Percentiles rank a stretch among this genome's conserved stretches.
phyloP scores from a whole-genome alignment of 1,140 invertebrate genomes.

The Bombus sylvicola region DNA sequence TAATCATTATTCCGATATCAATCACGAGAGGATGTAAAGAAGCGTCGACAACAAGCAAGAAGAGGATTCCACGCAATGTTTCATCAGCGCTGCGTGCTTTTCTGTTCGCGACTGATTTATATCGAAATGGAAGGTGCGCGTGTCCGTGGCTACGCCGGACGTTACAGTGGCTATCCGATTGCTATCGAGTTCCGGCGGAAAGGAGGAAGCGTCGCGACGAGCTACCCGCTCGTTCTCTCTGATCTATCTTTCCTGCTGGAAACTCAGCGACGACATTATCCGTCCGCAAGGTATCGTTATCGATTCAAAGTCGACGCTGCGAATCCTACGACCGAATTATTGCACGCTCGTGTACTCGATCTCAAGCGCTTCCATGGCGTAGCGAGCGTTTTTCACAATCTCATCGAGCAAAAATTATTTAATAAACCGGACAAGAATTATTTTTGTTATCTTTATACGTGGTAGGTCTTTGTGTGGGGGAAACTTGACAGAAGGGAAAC shows the following conservation, averaged over 20 bases:
- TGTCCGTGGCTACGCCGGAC: constrained; percentile 33
- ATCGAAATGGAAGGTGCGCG: constrained; percentile 43
- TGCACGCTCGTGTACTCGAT: too few relatives aligned
- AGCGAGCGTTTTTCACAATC: not conserved
- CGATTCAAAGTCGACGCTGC: constrained; percentile 10
- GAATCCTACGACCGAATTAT: not conserved
- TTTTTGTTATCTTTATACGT: not conserved
- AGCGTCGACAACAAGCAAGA: not conserved
- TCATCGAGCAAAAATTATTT: not conserved
- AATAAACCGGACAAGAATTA: not conserved
- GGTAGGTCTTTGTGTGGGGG: not conserved
- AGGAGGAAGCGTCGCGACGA: constrained; percentile 57
- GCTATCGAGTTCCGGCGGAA: constrained; percentile 74
- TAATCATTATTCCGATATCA: not conserved
- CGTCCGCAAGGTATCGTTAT: constrained; percentile 31
- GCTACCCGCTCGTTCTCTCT: constrained; percentile 41
- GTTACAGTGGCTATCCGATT: constrained; percentile 59
- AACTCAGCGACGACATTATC: constrained; percentile 52
- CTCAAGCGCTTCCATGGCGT: too few relatives aligned
- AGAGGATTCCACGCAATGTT: not conserved
- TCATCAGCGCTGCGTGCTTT: constrained; percentile 30
- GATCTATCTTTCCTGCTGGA: constrained; percentile 62
- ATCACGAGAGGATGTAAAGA: not conserved
- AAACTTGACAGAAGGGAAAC: not conserved
- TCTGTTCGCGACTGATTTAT: constrained; percentile 44